Evolutionary conservation across 2,888 invertebrate species (phyloP).

Genomic region (Pilophorus perplexus): DNA sequence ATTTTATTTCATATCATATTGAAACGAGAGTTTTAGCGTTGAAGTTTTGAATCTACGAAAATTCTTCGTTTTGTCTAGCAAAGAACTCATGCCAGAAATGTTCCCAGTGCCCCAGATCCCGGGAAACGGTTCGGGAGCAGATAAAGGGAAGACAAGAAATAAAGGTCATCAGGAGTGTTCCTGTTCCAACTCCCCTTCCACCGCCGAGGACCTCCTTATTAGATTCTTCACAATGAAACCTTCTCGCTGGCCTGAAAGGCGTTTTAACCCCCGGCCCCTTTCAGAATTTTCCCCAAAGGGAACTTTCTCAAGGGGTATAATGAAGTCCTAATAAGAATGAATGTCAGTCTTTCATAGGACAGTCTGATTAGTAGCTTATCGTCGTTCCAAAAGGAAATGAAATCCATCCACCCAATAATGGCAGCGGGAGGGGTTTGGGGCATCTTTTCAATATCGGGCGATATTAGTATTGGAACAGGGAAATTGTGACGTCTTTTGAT

Average conservation of each 20-base stretch:
- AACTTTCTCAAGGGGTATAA: slow-evolving; percentile 24
- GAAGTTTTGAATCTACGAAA: too few species aligned
- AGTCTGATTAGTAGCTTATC: slow-evolving; percentile 40
- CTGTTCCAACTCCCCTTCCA: slow-evolving; percentile 18
- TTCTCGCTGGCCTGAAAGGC: slow-evolving; percentile 18
- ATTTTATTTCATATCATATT: too few species aligned
- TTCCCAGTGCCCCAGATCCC: slow-evolving; percentile 18
- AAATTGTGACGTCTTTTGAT: neutral
- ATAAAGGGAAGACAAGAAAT: slow-evolving; percentile 33
- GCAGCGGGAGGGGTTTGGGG: too few species aligned
- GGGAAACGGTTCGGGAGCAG: neutral
- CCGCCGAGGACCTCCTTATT: slow-evolving; percentile 29
- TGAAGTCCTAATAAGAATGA: slow-evolving; percentile 40
- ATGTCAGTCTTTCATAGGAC: slow-evolving; percentile 31
- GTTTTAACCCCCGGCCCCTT: slow-evolving; percentile 23
- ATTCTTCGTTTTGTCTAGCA: too few species aligned
- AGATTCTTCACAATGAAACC: slow-evolving; percentile 38
- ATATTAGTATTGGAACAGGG: neutral
- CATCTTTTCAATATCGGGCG: slow-evolving; percentile 13
- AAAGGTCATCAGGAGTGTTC: slow-evolving; percentile 37
- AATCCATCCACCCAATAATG: slow-evolving; percentile 31
- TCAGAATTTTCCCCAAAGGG: slow-evolving; percentile 39
- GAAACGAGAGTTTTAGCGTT: too few species aligned
- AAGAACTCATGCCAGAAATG: too few species aligned
- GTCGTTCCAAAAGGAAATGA: slow-evolving; percentile 34